phyloP scores from a whole-genome alignment of 1,140 invertebrate species.

The Paracyclopina nana region DNA sequence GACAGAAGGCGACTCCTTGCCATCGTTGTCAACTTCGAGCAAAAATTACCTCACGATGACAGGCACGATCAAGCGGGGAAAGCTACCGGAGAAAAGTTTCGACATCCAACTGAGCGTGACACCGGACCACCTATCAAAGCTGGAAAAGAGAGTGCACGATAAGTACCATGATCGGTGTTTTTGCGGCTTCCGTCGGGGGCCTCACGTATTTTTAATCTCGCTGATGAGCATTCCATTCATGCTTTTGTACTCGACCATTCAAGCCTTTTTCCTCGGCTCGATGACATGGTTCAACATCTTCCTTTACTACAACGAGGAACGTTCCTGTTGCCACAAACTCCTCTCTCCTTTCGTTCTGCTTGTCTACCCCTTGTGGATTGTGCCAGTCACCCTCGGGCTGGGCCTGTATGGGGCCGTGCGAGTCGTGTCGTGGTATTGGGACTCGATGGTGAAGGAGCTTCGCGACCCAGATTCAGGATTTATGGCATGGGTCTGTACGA shows the following conservation, averaged over 20 bases:
- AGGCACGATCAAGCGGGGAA: conserved; percentile 5
- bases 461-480: background rate
- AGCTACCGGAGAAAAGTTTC: background rate
- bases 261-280: conserved; percentile 15
- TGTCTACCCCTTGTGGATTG: conserved; percentile 10
- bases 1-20: too few relatives aligned
- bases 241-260: background rate
- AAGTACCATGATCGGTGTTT: conserved; percentile 16
- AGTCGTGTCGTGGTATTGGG: conserved; percentile 12
- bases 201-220: conserved; percentile 12
- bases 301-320: conserved; percentile 14
- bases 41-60: conserved; percentile 10
- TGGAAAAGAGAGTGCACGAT: conserved; percentile 1
- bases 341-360: conserved; percentile 10
- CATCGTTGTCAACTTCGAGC: background rate
- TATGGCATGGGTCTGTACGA: conserved; percentile 5
- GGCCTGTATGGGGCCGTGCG: conserved; percentile 7
- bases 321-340: conserved; percentile 14
- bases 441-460: background rate
- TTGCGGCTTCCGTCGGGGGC: conserved; percentile 5
- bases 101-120: too few relatives aligned
- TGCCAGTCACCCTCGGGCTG: conserved; percentile 4
- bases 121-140: conserved; percentile 1
- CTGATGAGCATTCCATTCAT: conserved; percentile 7
- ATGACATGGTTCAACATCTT: conserved; percentile 17